Percentiles rank a stretch among this genome's conserved stretches.
Conservation (phyloP, 2,797 vertebrate genomes). For the Lacerta bilineata region DNA sequence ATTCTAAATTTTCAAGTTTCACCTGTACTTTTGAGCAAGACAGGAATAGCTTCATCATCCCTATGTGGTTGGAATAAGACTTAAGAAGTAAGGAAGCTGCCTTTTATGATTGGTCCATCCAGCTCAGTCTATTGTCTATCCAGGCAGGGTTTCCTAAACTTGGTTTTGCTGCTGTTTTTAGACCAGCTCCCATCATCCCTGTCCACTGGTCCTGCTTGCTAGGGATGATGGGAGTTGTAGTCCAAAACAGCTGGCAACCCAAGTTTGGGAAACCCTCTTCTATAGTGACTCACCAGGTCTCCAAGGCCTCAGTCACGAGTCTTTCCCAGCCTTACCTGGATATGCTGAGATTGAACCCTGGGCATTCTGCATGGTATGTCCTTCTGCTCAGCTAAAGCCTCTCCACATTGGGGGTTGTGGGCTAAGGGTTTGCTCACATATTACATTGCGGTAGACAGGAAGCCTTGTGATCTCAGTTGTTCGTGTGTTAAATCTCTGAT, state of each 20-base stretch:
- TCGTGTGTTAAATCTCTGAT: no score
- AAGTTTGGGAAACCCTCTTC: no score
- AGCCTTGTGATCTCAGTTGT: no score
- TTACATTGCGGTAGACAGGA: not conserved
- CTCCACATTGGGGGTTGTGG: not conserved
- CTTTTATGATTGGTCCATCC: not conserved
- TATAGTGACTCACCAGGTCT: no score
- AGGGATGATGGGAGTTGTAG: no score
- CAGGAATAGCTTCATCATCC: not conserved
- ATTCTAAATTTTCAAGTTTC: no score
- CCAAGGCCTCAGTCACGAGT: not conserved
- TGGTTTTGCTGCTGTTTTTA: no score
- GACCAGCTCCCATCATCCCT: no score
- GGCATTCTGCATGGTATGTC: no score
- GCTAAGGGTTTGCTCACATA: not conserved
- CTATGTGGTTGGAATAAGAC: not conserved
- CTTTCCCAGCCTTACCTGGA: not conserved
- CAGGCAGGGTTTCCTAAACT: no score
- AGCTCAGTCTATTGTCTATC: not conserved
- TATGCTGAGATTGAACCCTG: not conserved
- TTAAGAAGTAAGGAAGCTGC: not conserved
- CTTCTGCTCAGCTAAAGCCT: not conserved
- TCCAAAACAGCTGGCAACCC: no score
- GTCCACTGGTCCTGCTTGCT: no score
- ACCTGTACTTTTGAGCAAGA: not conserved